phyloP scores from a whole-genome alignment of 2,888 invertebrate species.

The Drosophila vallismaia region DNA sequence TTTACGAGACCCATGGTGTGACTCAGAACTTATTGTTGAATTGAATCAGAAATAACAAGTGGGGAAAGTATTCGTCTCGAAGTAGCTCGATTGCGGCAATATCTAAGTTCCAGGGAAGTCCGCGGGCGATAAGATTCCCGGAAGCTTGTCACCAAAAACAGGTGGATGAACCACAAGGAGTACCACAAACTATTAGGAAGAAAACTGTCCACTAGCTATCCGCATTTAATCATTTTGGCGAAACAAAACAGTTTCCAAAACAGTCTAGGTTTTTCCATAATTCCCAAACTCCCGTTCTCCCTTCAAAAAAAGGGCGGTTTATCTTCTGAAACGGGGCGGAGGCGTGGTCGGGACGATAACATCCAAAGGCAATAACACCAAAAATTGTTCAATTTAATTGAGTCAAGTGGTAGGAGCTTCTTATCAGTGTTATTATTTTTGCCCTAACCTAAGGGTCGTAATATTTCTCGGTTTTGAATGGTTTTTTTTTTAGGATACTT shows the following conservation, averaged over 20 bases:
- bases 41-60: conserved; percentile 13
- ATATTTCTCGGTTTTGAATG: not conserved
- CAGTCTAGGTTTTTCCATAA: not conserved
- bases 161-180: too few relatives aligned
- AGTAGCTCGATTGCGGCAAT: conserved; percentile 2
- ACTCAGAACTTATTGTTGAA: conserved; percentile 26
- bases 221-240: not conserved
- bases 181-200: too few relatives aligned
- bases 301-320: conserved; percentile 2
- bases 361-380: conserved; percentile 44
- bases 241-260: conserved; percentile 5
- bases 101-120: conserved; percentile 41
- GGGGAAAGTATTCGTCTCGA: conserved; percentile 3
- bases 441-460: conserved; percentile 8
- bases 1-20: not conserved
- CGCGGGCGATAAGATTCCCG: conserved; percentile 40
- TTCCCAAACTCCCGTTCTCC: not conserved
- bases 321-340: conserved; percentile 17
- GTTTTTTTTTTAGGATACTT: too few relatives aligned
- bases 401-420: conserved; percentile 48
- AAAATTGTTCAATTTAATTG: conserved; percentile 74
- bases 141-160: conserved; percentile 14
- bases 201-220: not conserved
- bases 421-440: conserved; percentile 55
- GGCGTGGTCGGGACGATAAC: conserved; percentile 30